These are phyloP conservation scores for Ophioderma brevispina DNA, from an alignment of 35 echinoderm and acorn worm species.

Conservation along the genomic window DNA sequence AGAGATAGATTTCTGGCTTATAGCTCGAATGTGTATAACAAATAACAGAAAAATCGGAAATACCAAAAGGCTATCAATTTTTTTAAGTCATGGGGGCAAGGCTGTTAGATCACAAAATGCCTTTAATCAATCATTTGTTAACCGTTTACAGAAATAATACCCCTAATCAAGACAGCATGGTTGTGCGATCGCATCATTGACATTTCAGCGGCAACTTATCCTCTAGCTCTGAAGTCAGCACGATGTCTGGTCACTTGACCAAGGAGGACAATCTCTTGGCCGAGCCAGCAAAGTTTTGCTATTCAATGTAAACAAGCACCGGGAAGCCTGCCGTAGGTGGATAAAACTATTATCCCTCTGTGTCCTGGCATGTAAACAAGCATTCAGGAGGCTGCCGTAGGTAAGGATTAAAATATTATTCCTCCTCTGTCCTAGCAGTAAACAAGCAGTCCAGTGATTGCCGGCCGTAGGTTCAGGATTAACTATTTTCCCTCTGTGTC, in stretches of 20 bases:
- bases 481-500: too few species aligned
- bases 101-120: too few species aligned
- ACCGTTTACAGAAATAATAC: constrained; percentile 63
- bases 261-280: constrained; percentile 23
- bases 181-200: constrained; percentile 72
- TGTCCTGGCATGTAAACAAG: constrained; percentile 78
- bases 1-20: too few species aligned
- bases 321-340: neutral
- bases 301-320: neutral
- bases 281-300: constrained; percentile 79
- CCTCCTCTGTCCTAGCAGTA: too few species aligned
- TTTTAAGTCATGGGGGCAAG: too few species aligned
- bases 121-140: too few species aligned
- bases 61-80: too few species aligned
- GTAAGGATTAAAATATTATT: constrained; percentile 59
- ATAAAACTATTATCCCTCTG: too few species aligned
- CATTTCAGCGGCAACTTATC: constrained; percentile 52
- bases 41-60: too few species aligned
- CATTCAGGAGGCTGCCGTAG: constrained; percentile 67
- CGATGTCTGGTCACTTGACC: neutral
- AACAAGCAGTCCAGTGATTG: neutral
- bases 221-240: neutral
- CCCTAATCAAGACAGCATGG: constrained; percentile 69
- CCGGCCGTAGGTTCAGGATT: neutral
- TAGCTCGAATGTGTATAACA: too few species aligned